phyloP scores from a whole-genome alignment of 1,140 invertebrate genomes.

The Listronotus bonariensis region DNA sequence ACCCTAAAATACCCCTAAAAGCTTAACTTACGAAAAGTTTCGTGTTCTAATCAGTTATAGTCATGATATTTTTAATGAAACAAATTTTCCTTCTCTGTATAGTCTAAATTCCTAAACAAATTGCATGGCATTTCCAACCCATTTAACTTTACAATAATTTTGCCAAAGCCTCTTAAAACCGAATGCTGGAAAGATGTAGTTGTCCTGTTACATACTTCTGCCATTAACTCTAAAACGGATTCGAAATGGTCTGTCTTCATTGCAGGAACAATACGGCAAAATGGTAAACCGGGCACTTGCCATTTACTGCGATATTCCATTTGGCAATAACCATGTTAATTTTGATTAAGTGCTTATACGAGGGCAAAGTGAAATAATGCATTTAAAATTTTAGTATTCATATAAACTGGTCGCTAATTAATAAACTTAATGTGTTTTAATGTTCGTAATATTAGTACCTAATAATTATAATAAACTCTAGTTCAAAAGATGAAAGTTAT shows the following conservation, averaged over 20 bases:
- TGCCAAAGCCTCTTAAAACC: slow-evolving; percentile 23
- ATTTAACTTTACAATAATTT: slow-evolving; percentile 28
- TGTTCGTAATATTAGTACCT: no score
- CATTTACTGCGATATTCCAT: slow-evolving; percentile 19
- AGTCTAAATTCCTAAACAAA: slow-evolving; percentile 22
- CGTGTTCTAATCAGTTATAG: no score
- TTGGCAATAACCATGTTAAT: slow-evolving; percentile 1
- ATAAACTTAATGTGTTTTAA: no score
- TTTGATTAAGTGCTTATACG: no score
- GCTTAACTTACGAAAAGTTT: no score
- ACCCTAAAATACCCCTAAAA: no score
- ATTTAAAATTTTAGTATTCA: no score
- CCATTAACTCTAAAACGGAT: slow-evolving; percentile 25
- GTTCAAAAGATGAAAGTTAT: no score
- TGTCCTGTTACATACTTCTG: slow-evolving; percentile 28
- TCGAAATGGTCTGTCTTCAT: neutral
- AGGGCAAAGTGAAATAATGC: no score
- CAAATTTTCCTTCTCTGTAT: slow-evolving; percentile 4
- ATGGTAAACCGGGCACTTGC: slow-evolving; percentile 1
- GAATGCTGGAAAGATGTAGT: slow-evolving; percentile 30
- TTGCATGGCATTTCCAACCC: slow-evolving; percentile 21
- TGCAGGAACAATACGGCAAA: slow-evolving; percentile 19
- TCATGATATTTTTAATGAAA: slow-evolving; percentile 20
- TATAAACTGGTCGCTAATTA: no score
- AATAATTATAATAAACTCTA: no score